A percentile compares a stretch with the other conserved stretches of the same genome.
Conservation (phyloP, 2,113 vertebrate genomes). For the Abramis brama region DNA sequence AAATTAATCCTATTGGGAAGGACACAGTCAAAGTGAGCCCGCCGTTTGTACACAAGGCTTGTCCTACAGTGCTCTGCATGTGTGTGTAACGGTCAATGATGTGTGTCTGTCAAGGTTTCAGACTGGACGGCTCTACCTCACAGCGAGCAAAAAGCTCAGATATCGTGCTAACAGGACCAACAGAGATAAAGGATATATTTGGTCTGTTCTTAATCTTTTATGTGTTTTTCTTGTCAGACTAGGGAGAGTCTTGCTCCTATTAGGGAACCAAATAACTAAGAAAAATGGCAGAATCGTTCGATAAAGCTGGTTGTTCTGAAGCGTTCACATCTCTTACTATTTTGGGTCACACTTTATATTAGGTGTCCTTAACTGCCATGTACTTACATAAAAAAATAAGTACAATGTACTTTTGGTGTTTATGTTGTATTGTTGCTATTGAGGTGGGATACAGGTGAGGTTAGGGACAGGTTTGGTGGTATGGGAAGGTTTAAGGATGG, state of each 20-base stretch:
- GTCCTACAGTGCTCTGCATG: neutral
- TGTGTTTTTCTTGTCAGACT: neutral
- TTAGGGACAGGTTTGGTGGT: too few species aligned
- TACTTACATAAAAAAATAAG: too few species aligned
- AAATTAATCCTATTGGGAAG: neutral
- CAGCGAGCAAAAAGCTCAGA: neutral
- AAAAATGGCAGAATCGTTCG: neutral
- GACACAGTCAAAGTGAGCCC: neutral
- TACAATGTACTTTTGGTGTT: too few species aligned
- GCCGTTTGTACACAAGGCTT: neutral
- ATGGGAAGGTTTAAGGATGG: too few species aligned
- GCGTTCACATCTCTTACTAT: neutral
- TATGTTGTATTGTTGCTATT: too few species aligned
- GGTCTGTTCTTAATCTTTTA: neutral
- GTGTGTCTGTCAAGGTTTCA: constrained; percentile 7
- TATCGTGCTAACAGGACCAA: neutral
- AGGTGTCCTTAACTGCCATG: too few species aligned
- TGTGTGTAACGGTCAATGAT: constrained; percentile 16
- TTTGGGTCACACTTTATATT: too few species aligned
- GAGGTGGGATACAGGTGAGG: too few species aligned
- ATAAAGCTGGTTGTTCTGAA: neutral
- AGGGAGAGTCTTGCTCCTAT: neutral
- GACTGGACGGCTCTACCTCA: neutral
- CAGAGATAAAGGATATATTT: neutral
- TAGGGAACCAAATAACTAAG: neutral